These are phyloP conservation scores for Pristionchus entomophagus DNA, from an alignment of 2,888 invertebrate genomes.

Conservation along the genomic window DNA sequence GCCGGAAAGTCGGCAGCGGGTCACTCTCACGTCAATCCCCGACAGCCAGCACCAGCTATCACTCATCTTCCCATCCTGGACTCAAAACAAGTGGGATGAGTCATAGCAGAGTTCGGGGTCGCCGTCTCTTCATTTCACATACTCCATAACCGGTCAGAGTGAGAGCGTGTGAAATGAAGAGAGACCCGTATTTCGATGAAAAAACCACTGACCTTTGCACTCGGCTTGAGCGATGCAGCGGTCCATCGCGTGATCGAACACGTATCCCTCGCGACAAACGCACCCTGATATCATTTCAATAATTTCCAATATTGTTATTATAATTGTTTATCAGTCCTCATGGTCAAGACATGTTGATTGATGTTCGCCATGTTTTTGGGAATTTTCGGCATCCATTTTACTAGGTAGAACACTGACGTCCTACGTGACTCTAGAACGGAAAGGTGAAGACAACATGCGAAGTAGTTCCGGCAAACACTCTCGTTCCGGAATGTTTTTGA, in stretches of 20 bases:
- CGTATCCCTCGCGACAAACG: background rate
- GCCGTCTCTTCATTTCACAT: no score
- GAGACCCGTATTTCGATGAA: no score
- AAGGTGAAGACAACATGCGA: background rate
- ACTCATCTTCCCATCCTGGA: background rate
- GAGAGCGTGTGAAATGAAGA: no score
- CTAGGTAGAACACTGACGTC: background rate
- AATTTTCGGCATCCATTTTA: background rate
- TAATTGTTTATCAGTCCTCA: no score
- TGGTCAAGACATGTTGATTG: no score
- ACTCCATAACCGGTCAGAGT: no score
- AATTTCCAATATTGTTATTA: no score
- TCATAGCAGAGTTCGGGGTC: no score
- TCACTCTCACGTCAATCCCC: constrained; percentile 6
- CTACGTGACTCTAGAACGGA: background rate
- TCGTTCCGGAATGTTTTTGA: constrained; percentile 34
- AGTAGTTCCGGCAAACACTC: background rate
- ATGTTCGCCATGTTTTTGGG: background rate
- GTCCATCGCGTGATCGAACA: constrained; percentile 18
- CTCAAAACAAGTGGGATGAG: background rate
- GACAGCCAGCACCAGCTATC: background rate
- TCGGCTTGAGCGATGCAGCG: background rate
- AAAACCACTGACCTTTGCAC: background rate
- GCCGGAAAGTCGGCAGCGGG: background rate
- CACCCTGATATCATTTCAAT: constrained; percentile 15